Evolutionary conservation across 1,140 invertebrate genomes (phyloP), one percentile per base, ranked within the genome.

Genomic region (Pseudomyrmex cubaensis): DNA sequence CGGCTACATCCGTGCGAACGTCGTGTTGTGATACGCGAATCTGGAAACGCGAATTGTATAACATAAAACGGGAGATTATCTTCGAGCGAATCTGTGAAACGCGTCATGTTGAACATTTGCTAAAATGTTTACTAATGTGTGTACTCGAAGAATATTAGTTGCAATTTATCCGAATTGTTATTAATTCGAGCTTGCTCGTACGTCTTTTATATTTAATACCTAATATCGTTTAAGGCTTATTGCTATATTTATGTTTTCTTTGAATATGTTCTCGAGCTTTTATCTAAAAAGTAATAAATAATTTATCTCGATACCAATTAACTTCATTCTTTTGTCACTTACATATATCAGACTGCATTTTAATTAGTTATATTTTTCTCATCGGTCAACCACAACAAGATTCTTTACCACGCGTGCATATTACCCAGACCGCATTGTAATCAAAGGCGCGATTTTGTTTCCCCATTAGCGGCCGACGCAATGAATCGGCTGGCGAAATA

Each of bases 401-500:
- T 57, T 72, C 54, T 69, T 80, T 25, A 54, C 62, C 54, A 13
- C 56, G 70, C 50, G 20, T 7, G 48, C 66, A 75, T 64, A 83
- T 72, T 80, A 80, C 59, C 76, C 35, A 3, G 44, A 72, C 20
- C 17, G 66, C 76, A 72, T 72, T 72, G 72, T 75, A 75, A 87
- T 87, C 50, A 72, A 12, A 46, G 17, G 59, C 57, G 59, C 54
- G 87, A 84, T 89, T 78, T 86, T 76, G 85, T 88, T 87, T 87
- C 74, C 86, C 82, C 82, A 80, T 66, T 75, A 80, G 56, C 15
- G 77, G 86, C 75, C 67, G 62, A 48, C 44, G 59, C 76, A 57
- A 83, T 61, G 86, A 89, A 86, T 89, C 74, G 63, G 63, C 64
- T 77, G 73, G 73, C 74, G 75, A 57, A 89, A 89, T 87, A 89